Evolutionary conservation across 2,888 invertebrate genomes (phyloP).

Genomic region (Darwinula stevensoni): DNA sequence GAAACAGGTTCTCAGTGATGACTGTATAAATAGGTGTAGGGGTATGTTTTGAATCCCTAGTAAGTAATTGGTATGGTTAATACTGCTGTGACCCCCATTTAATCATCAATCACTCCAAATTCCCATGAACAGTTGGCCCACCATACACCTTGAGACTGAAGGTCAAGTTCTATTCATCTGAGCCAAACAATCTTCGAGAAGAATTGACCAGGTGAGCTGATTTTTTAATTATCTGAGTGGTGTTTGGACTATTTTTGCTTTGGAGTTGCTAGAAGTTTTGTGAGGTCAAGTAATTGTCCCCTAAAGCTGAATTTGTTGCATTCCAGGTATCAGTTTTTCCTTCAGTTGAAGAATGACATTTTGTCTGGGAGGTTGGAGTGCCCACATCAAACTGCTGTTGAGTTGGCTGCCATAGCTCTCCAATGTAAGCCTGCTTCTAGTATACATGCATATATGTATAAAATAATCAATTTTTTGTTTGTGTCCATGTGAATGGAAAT

Average conservation of each 20-base stretch:
- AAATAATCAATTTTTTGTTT: too few relatives aligned
- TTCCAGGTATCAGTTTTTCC: constrained; percentile 65
- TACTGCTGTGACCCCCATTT: too few relatives aligned
- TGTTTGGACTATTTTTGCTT: neutral
- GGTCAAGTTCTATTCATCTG: constrained; percentile 96
- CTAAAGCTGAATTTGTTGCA: too few relatives aligned
- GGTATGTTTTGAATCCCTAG: too few relatives aligned
- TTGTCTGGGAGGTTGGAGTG: constrained; percentile 67
- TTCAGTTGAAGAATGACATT: constrained; percentile 87
- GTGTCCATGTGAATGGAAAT: neutral
- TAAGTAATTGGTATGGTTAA: too few relatives aligned
- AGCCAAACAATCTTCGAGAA: constrained; percentile 83
- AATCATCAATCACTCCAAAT: too few relatives aligned
- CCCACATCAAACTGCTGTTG: constrained; percentile 53
- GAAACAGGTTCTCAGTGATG: too few relatives aligned
- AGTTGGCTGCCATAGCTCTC: constrained; percentile 63
- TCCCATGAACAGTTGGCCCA: constrained; percentile 88
- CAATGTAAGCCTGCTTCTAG: constrained; percentile 62
- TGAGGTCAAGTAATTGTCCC: too few relatives aligned
- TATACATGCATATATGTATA: too few relatives aligned
- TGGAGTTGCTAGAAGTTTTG: too few relatives aligned
- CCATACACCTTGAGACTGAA: constrained; percentile 80
- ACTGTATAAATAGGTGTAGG: neutral
- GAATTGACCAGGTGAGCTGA: constrained; percentile 48
- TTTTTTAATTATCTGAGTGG: neutral